Evolutionary conservation across 2,888 invertebrate species (phyloP).

Genomic region (Mesoligia furuncula): DNA sequence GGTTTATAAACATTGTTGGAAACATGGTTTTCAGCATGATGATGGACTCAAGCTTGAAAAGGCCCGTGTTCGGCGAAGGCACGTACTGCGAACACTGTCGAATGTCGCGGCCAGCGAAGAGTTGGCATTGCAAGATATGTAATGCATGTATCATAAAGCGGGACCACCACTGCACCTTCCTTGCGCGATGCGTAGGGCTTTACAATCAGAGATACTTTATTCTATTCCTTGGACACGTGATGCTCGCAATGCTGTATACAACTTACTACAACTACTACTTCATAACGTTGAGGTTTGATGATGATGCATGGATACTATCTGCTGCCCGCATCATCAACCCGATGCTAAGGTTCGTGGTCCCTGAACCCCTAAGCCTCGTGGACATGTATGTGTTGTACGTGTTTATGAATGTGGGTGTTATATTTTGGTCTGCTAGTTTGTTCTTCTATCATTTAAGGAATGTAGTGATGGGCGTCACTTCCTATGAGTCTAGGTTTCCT

Average conservation of each 20-base stretch:
- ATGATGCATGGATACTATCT: conserved; percentile 67
- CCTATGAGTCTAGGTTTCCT: conserved; percentile 82
- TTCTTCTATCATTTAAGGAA: conserved; percentile 83
- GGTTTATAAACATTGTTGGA: conserved; percentile 78
- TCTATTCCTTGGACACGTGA: conserved; percentile 92
- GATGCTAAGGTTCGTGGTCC: conserved; percentile 66
- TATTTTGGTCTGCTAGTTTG: conserved; percentile 71
- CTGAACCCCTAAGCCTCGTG: conserved; percentile 67
- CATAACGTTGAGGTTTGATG: conserved; percentile 83
- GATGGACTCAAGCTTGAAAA: conserved; percentile 72
- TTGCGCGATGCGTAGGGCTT: conserved; percentile 95
- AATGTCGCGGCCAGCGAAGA: conserved; percentile 92
- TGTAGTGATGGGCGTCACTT: conserved; percentile 88
- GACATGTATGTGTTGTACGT: conserved; percentile 76
- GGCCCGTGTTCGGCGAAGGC: conserved; percentile 55
- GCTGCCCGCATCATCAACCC: conserved; percentile 74
- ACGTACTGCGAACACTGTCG: conserved; percentile 94
- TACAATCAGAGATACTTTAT: conserved; percentile 95
- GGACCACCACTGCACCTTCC: conserved; percentile 96
- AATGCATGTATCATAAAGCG: conserved; percentile 94
- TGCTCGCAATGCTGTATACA: conserved; percentile 92
- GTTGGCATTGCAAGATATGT: conserved; percentile 96
- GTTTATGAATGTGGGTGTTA: conserved; percentile 70
- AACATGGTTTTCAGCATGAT: conserved; percentile 78
- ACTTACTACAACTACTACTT: conserved; percentile 92